Evolutionary conservation across 2,113 vertebrate genomes (phyloP).

Genomic region (Triplophysa siluroides): DNA sequence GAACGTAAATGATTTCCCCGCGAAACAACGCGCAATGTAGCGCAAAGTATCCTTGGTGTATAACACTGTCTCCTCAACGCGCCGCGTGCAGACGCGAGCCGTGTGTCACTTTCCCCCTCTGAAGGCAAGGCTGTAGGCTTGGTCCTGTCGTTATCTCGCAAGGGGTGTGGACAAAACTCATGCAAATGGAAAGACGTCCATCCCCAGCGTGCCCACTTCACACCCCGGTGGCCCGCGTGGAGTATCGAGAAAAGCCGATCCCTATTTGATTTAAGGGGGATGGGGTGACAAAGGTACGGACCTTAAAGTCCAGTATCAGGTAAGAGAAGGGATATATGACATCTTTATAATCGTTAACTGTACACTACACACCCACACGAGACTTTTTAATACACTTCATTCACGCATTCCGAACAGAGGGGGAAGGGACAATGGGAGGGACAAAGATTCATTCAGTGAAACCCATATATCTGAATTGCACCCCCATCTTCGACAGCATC

Average conservation of each 20-base stretch:
- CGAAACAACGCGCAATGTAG: background rate
- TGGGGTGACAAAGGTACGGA: background rate
- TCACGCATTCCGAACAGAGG: background rate
- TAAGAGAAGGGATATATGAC: background rate
- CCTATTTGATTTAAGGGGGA: background rate
- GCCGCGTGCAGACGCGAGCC: conserved; percentile 2
- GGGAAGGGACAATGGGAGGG: conserved; percentile 42
- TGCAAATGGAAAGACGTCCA: conserved; percentile 46
- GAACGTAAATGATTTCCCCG: conserved; percentile 7
- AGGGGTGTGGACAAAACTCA: conserved; percentile 56
- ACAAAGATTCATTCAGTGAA: conserved; percentile 48
- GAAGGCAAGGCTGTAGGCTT: conserved; percentile 13
- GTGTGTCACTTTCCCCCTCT: conserved; percentile 43
- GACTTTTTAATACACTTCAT: background rate
- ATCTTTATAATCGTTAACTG: conserved; percentile 6
- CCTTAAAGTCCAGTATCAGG: background rate
- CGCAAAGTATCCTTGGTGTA: conserved; percentile 5
- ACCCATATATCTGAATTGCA: conserved; percentile 27
- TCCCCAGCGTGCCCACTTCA: conserved; percentile 35
- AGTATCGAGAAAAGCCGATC: background rate
- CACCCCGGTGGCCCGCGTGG: conserved; percentile 13
- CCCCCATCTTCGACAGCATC: conserved; percentile 7
- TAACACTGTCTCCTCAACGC: background rate
- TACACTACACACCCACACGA: background rate
- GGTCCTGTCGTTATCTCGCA: conserved; percentile 40